phyloP scores from a whole-genome alignment of 2,797 vertebrate species.

The Sternarchorhynchus goeldii region DNA sequence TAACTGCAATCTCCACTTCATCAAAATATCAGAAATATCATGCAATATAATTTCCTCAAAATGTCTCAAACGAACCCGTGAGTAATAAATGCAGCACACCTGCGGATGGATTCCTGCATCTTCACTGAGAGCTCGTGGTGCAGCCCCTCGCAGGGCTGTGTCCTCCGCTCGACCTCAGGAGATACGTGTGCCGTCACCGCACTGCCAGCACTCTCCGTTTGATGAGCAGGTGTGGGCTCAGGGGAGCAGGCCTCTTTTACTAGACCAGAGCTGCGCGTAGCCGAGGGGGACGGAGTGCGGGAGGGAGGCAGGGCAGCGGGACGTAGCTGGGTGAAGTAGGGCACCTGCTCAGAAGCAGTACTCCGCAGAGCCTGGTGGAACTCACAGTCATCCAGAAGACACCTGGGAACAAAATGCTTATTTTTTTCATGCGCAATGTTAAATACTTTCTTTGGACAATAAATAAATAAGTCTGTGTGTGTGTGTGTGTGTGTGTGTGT shows the following conservation, averaged over 20 bases:
- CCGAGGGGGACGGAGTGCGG: constrained; percentile 22
- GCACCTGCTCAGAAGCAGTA: constrained; percentile 69
- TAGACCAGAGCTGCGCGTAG: not conserved
- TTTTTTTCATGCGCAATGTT: not conserved
- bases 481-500: not conserved
- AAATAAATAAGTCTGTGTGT: not conserved
- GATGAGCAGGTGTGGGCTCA: not conserved
- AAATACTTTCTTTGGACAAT: not conserved
- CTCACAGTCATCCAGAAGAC: constrained; percentile 77
- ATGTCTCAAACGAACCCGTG: not conserved
- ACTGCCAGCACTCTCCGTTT: constrained; percentile 6
- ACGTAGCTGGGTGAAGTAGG: constrained; percentile 76
- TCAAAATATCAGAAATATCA: no score
- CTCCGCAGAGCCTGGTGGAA: constrained; percentile 73
- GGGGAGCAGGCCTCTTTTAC: not conserved
- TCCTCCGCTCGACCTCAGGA: not conserved
- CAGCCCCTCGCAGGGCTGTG: constrained; percentile 9
- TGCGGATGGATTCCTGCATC: constrained; percentile 62
- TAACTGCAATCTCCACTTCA: no score
- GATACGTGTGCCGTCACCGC: not conserved
- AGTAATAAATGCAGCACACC: constrained; percentile 36
- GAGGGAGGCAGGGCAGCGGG: constrained; percentile 37
- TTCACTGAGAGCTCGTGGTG: constrained; percentile 22
- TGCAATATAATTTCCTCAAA: no score
- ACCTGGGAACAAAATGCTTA: constrained; percentile 65